phyloP scores from a whole-genome alignment of 2,888 invertebrate species.

The Hydrotaea diabolus region DNA sequence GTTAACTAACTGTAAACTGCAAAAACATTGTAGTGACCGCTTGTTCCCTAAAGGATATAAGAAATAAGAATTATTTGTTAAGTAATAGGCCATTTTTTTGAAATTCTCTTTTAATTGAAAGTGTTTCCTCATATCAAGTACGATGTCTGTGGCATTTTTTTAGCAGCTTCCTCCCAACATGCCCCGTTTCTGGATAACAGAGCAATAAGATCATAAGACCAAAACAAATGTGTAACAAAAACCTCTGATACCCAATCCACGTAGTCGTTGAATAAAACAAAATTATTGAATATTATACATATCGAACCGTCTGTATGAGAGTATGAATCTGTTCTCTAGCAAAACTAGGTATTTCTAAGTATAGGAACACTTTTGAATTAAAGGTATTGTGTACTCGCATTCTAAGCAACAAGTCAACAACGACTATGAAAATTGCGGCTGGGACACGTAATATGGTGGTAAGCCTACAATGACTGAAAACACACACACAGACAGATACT shows the following conservation, averaged over 20 bases:
- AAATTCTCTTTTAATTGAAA: no score
- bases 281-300: conserved; percentile 29
- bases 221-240: conserved; percentile 20
- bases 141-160: no score
- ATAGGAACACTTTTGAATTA: conserved; percentile 33
- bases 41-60: no score
- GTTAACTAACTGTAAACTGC: no score
- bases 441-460: conserved; percentile 39
- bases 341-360: conserved; percentile 23
- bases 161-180: background rate
- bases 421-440: background rate
- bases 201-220: background rate
- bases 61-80: no score
- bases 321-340: background rate
- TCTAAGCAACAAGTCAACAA: background rate
- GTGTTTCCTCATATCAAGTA: no score
- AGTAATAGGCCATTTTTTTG: no score
- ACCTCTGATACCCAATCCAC: background rate
- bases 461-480: conserved; percentile 54
- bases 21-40: no score
- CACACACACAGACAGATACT: conserved; percentile 19
- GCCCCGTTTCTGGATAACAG: background rate
- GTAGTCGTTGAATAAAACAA: conserved; percentile 4
- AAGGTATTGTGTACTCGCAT: no score
- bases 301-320: background rate